A percentile compares a stretch with the other conserved stretches of the same genome.
Conservation (phyloP, 2,888 invertebrate species). For the Hylaea fasciaria region DNA sequence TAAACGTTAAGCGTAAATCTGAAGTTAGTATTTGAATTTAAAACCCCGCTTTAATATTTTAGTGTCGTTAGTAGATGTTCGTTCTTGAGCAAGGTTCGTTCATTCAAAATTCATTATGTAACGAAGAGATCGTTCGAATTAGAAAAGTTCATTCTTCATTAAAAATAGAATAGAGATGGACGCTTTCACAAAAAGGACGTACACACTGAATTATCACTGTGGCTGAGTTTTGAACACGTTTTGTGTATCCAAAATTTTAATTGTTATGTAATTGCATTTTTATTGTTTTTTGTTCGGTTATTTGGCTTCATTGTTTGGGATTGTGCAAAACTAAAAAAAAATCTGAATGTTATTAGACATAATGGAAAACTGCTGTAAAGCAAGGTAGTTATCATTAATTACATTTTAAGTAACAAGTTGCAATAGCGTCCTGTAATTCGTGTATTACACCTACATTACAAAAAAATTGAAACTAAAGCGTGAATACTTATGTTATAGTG, state of each 20-base stretch:
- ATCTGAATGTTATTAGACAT: constrained; percentile 24
- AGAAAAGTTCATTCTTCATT: constrained; percentile 9
- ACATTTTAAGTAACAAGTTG: background rate
- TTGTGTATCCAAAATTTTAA: constrained; percentile 77
- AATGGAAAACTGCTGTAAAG: background rate
- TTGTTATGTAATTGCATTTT: constrained; percentile 67
- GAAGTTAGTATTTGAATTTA: constrained; percentile 75
- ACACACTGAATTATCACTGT: constrained; percentile 54
- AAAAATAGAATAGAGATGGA: constrained; percentile 16
- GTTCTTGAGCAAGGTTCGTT: constrained; percentile 37
- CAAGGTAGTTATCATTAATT: no score
- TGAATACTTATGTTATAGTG: constrained; percentile 41
- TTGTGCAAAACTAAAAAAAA: constrained; percentile 61
- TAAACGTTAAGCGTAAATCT: constrained; percentile 71
- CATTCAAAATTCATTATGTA: constrained; percentile 4
- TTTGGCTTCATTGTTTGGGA: constrained; percentile 58
- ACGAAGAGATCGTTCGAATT: constrained; percentile 37
- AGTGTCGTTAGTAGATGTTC: constrained; percentile 67
- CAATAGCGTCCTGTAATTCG: background rate
- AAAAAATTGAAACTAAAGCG: background rate
- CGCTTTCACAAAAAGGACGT: constrained; percentile 52
- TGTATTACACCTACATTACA: constrained; percentile 1
- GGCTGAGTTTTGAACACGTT: constrained; percentile 48
- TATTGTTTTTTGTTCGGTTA: constrained; percentile 56
- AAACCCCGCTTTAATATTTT: constrained; percentile 79